These are phyloP conservation scores for Oxycera nigricornis DNA, from an alignment of 2,888 invertebrate genomes.

Conservation along the genomic window DNA sequence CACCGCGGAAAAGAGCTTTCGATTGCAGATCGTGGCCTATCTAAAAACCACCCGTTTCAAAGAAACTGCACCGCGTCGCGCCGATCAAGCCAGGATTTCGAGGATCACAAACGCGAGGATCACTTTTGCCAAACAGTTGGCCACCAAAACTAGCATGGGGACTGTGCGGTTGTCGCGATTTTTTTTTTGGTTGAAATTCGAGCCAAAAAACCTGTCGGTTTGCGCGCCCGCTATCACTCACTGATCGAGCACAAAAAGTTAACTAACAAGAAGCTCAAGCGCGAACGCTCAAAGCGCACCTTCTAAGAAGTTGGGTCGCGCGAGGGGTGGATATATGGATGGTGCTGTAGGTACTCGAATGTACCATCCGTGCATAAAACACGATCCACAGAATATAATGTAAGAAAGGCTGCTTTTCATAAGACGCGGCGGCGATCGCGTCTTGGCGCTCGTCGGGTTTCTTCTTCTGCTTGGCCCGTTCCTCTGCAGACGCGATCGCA, in stretches of 20 bases:
- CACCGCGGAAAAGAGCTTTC: neutral
- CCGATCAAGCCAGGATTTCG: neutral
- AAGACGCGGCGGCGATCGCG: neutral
- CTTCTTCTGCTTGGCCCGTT: no score
- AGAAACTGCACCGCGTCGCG: no score
- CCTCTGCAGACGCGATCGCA: neutral
- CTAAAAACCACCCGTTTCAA: no score
- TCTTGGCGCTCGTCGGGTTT: neutral
- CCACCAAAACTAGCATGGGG: no score
- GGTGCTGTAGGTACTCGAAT: neutral
- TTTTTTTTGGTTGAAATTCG: no score
- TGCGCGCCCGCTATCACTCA: neutral
- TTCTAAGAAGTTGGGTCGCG: conserved; percentile 16
- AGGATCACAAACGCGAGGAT: neutral
- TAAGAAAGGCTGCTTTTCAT: neutral
- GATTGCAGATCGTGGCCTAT: neutral
- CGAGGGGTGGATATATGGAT: neutral
- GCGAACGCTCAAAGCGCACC: conserved; percentile 28
- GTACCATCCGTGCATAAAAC: neutral
- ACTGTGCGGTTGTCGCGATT: no score
- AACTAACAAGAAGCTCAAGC: conserved; percentile 24
- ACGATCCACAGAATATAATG: neutral
- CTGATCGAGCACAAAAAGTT: conserved; percentile 24
- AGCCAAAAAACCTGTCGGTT: neutral
- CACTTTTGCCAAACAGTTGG: neutral